A percentile compares a stretch with the other conserved stretches of the same genome.
These are phyloP conservation scores for Heteractis magnifica DNA, from an alignment of 92 coral and sea anemone genomes.

Conservation along the genomic window DNA sequence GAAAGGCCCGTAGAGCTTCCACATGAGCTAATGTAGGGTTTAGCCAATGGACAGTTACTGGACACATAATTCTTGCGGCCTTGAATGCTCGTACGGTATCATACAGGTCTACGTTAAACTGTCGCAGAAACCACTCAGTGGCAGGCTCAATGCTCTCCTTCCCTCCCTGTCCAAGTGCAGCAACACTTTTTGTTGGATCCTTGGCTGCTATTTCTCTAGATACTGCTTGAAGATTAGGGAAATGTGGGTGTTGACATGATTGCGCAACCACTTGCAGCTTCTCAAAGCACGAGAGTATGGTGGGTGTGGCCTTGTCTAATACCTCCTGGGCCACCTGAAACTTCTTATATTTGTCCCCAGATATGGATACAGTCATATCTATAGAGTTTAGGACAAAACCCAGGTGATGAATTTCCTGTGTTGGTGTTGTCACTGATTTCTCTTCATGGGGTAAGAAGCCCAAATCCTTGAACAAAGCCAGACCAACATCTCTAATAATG, in stretches of 20 bases:
- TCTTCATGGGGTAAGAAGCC: too few species aligned
- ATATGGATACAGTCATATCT: too few species aligned
- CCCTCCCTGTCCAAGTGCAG: conserved; percentile 54
- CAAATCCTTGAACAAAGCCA: too few species aligned
- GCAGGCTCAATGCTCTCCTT: conserved; percentile 47
- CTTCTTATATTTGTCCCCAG: too few species aligned
- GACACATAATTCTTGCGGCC: conserved; percentile 51
- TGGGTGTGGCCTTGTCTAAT: too few species aligned
- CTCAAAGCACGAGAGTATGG: conserved; percentile 46
- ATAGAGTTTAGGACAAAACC: too few species aligned
- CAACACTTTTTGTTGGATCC: conserved; percentile 47
- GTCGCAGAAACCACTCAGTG: too few species aligned
- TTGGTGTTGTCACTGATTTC: too few species aligned
- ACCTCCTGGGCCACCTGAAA: too few species aligned
- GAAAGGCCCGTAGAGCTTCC: neutral
- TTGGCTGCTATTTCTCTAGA: conserved; percentile 44
- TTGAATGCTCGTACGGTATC: conserved; percentile 41
- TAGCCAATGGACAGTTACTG: conserved; percentile 51
- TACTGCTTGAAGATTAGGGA: conserved; percentile 48
- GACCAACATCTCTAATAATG: too few species aligned
- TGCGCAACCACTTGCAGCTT: conserved; percentile 25
- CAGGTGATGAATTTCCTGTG: too few species aligned
- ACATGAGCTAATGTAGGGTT: neutral
- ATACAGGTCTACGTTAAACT: too few species aligned
- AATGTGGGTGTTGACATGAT: conserved; percentile 43